A percentile compares a stretch with the other conserved stretches of the same genome.
Evolutionary conservation across 64 coral and sea anemone species (phyloP).

Genomic region (Pocillopora damicornis): DNA sequence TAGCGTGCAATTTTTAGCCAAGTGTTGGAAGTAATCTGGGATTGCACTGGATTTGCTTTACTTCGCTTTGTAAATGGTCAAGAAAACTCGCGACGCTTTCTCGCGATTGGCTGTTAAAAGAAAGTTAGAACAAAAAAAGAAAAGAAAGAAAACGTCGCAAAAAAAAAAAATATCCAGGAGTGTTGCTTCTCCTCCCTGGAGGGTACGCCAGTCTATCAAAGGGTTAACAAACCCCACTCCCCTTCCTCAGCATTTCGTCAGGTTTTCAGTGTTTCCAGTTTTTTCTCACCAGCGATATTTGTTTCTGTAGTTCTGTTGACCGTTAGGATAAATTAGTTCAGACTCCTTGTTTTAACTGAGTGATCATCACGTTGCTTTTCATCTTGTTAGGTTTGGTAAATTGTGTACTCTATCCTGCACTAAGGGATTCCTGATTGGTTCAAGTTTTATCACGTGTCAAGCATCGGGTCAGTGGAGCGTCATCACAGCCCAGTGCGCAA

Average conservation of each 20-base stretch:
- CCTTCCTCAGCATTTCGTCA: background rate
- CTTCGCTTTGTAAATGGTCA: background rate
- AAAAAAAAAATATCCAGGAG: too few species aligned
- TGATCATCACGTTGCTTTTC: too few species aligned
- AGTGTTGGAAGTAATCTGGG: background rate
- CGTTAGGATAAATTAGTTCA: too few species aligned
- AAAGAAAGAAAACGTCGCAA: too few species aligned
- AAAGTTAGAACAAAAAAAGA: too few species aligned
- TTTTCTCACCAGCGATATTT: too few species aligned
- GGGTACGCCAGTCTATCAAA: too few species aligned
- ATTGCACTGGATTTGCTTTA: background rate
- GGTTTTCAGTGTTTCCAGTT: background rate
- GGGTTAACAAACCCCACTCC: too few species aligned
- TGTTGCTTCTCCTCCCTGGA: too few species aligned
- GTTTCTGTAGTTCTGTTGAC: too few species aligned
- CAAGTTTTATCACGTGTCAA: conserved; percentile 48
- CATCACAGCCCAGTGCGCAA: conserved; percentile 55
- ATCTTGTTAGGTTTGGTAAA: conserved; percentile 42
- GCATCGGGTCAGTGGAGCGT: conserved; percentile 59
- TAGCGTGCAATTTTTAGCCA: too few species aligned
- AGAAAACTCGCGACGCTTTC: background rate
- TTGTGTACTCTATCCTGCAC: conserved; percentile 49
- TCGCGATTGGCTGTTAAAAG: too few species aligned
- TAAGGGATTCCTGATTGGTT: conserved; percentile 57
- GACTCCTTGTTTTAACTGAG: background rate